Percentiles rank a stretch among this genome's conserved stretches.
Evolutionary conservation across 2,797 vertebrate genomes (phyloP).

Genomic region (Gymnoscopelus braueri): DNA sequence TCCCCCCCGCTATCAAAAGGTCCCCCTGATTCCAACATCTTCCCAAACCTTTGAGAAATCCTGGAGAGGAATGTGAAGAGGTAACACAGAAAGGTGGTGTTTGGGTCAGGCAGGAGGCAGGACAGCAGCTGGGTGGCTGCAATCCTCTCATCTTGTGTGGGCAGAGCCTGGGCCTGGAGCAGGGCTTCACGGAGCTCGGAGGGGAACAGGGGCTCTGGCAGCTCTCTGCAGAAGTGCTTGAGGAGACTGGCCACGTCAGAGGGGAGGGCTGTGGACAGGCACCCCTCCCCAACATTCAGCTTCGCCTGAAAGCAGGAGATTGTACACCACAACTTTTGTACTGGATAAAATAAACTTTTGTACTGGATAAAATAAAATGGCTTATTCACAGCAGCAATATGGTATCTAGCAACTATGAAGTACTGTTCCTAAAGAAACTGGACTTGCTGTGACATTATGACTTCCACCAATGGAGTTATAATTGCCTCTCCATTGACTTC

Average conservation of each 20-base stretch:
- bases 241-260: slow-evolving; percentile 90
- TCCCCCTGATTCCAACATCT: too few relatives aligned
- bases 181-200: slow-evolving; percentile 83
- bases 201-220: slow-evolving; percentile 87
- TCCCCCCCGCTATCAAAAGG: too few relatives aligned
- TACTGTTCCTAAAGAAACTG: too few relatives aligned
- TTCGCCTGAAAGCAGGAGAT: slow-evolving; percentile 55
- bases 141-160: slow-evolving; percentile 72
- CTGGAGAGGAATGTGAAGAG: slow-evolving; percentile 87
- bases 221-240: slow-evolving; percentile 91
- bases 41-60: slow-evolving; percentile 86
- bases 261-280: slow-evolving; percentile 81
- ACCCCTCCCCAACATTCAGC: slow-evolving; percentile 83
- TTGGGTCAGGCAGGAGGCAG: slow-evolving; percentile 83
- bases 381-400: not conserved
- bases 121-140: slow-evolving; percentile 87
- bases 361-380: not conserved
- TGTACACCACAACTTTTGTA: not conserved
- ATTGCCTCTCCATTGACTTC: too few relatives aligned
- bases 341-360: not conserved
- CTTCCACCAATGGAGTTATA: too few relatives aligned
- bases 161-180: slow-evolving; percentile 85
- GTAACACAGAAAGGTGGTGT: slow-evolving; percentile 82
- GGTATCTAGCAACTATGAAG: too few relatives aligned
- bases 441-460: too few relatives aligned